Evolutionary conservation across 2,888 invertebrate species (phyloP), one percentile per base, ranked within the genome.

Genomic region (Rhyacophila evoluta): DNA sequence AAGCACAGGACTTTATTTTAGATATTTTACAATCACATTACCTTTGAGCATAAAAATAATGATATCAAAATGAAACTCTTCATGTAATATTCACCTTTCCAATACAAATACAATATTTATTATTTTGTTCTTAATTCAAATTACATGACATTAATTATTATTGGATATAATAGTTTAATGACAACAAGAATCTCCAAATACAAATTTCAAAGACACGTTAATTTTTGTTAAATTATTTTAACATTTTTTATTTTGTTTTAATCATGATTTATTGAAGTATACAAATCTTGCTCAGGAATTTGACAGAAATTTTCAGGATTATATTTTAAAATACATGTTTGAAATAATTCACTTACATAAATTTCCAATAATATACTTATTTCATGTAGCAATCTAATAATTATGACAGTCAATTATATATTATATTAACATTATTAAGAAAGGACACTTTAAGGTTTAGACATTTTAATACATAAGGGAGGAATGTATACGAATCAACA

Each of bases 1-100:
- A 77, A 39, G 77, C 77, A 77, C 77, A 70, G 72, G 55, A 76
- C 68, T 41, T 74, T 74, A 74, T 25, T 69, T 75, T n/a, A 33
- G 33, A 8, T 29, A 67, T 55, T 38, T 72, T 72, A 4, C 27
- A 19, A 25, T 55, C 55, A 55, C 55, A 55, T 25, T 69, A 69
- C n/a, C n/a, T 29, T 29, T 69, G 33, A 29, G 28, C 33, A 69
- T 28, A 41, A 69, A 69, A 69, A 29, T 33, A 36, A 72, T 10
- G 19, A 19, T 19, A 36, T 36, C 12, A 11, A 72, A 11, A 33
- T 69, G 15, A 69, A 15, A n/a, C 69, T 69, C 33, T 5, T 28
- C 27, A 36, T 71, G 71, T 71, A 72, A 72, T 55, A 55, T 55
- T 55, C 55, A 55, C 55, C 25, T 55, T 55, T 25, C 6, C 55